phyloP scores from a whole-genome alignment of 2,888 invertebrate species.

The Hymenopus coronatus region DNA sequence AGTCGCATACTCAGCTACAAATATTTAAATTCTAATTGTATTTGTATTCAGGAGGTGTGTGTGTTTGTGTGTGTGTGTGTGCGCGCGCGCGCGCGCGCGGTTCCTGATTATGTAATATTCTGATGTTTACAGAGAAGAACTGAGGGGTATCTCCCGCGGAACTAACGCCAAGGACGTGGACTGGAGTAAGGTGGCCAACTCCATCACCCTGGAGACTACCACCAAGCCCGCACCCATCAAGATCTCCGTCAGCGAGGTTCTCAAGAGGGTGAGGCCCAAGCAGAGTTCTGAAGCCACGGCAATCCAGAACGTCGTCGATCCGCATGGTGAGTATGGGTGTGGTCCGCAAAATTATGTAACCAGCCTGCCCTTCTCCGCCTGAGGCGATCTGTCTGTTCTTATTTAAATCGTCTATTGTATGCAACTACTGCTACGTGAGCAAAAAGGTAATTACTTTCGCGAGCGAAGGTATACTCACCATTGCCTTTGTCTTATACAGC shows the following conservation, averaged over 20 bases:
- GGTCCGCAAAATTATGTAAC: neutral
- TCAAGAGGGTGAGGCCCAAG: conserved; percentile 60
- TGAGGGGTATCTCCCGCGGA: conserved; percentile 78
- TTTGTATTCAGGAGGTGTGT: too few species aligned
- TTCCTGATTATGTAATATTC: neutral
- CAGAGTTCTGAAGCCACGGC: conserved; percentile 48
- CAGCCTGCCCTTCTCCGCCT: neutral
- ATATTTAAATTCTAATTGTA: too few species aligned
- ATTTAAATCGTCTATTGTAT: neutral
- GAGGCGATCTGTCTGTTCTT: neutral
- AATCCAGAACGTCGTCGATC: conserved; percentile 47
- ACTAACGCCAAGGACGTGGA: conserved; percentile 81
- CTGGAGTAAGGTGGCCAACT: conserved; percentile 75
- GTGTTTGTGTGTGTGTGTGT: too few species aligned
- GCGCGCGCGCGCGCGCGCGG: too few species aligned
- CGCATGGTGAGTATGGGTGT: conserved; percentile 58
- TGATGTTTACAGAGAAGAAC: conserved; percentile 65
- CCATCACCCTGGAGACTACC: conserved; percentile 56
- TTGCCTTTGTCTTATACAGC: too few species aligned
- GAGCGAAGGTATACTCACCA: too few species aligned
- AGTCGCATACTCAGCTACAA: too few species aligned
- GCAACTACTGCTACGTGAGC: neutral
- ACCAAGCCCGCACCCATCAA: conserved; percentile 75
- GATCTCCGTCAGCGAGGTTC: conserved; percentile 70
- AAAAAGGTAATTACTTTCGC: too few species aligned